Conservation (phyloP, 2,888 invertebrate species). For the Pachliopta kotzebuea region DNA sequence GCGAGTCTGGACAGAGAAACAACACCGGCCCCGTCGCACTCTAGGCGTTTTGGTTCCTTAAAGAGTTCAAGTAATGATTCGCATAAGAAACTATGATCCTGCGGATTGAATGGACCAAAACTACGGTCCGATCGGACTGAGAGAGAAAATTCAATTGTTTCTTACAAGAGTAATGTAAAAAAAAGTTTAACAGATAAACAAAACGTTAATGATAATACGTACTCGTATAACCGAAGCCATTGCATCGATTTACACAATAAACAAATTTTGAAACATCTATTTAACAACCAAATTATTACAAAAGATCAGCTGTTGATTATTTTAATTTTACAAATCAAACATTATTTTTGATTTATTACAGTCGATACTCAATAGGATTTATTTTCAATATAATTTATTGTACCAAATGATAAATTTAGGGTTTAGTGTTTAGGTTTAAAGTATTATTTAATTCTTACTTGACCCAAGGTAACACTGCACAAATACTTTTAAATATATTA, state of each 20-base stretch:
- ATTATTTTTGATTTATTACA: conserved; percentile 48
- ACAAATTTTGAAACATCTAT: conserved; percentile 50
- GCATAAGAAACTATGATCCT: conserved; percentile 76
- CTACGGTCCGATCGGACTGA: conserved; percentile 38
- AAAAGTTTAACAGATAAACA: background rate
- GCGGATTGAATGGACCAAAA: conserved; percentile 42
- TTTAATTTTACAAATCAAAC: conserved; percentile 56
- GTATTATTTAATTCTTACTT: background rate
- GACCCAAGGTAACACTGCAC: background rate
- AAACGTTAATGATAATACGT: conserved; percentile 9
- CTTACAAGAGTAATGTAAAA: background rate
- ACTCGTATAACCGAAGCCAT: conserved; percentile 35
- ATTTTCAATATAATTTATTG: background rate
- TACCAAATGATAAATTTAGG: background rate
- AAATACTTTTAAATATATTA: background rate
- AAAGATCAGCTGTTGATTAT: conserved; percentile 65
- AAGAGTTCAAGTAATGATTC: conserved; percentile 69
- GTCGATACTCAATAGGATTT: background rate
- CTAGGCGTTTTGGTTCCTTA: conserved; percentile 61
- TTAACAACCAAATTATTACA: conserved; percentile 43
- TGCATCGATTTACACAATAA: conserved; percentile 44
- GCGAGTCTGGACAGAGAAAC: conserved; percentile 71
- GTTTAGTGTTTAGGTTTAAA: background rate
- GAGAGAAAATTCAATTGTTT: conserved; percentile 16
- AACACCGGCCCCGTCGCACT: conserved; percentile 46